Percentiles rank a stretch among this genome's conserved stretches.
phyloP scores from a whole-genome alignment of 2,888 invertebrate genomes.

The Callosobruchus maculatus region DNA sequence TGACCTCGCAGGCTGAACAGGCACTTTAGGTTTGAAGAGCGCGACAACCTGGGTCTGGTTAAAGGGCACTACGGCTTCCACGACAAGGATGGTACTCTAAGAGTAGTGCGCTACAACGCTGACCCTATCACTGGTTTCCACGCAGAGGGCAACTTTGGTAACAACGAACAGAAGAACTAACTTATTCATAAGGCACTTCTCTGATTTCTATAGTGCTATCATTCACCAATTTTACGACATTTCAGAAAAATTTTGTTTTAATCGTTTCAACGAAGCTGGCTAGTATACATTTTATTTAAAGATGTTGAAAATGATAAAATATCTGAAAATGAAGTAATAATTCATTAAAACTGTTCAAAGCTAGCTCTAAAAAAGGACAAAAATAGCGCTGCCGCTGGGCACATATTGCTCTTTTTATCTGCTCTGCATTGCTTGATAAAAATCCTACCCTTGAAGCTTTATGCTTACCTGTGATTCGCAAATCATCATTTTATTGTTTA shows the following conservation, averaged over 20 bases:
- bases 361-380: too few relatives aligned
- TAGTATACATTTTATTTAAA: not conserved
- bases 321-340: too few relatives aligned
- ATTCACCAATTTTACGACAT: not conserved
- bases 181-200: not conserved
- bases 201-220: not conserved
- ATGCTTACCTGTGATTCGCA: not conserved
- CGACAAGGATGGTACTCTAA: slow-evolving; percentile 71
- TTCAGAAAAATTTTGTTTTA: not conserved
- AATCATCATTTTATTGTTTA: not conserved
- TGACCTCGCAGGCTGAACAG: slow-evolving; percentile 64
- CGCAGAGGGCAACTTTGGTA: slow-evolving; percentile 44
- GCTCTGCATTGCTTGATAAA: too few relatives aligned
- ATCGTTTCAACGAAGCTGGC: not conserved
- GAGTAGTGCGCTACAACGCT: slow-evolving; percentile 72
- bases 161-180: not conserved
- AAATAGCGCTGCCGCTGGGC: too few relatives aligned
- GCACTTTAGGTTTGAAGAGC: slow-evolving; percentile 77
- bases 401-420: too few relatives aligned
- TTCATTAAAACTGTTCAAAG: too few relatives aligned
- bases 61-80: slow-evolving; percentile 79
- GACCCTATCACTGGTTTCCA: slow-evolving; percentile 69
- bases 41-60: slow-evolving; percentile 70
- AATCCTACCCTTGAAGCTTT: not conserved
- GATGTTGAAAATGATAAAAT: too few relatives aligned